A percentile compares a stretch with the other conserved stretches of the same genome.
These are phyloP conservation scores for Agrotis segetum DNA, from an alignment of 2,888 invertebrate genomes.

Conservation along the genomic window DNA sequence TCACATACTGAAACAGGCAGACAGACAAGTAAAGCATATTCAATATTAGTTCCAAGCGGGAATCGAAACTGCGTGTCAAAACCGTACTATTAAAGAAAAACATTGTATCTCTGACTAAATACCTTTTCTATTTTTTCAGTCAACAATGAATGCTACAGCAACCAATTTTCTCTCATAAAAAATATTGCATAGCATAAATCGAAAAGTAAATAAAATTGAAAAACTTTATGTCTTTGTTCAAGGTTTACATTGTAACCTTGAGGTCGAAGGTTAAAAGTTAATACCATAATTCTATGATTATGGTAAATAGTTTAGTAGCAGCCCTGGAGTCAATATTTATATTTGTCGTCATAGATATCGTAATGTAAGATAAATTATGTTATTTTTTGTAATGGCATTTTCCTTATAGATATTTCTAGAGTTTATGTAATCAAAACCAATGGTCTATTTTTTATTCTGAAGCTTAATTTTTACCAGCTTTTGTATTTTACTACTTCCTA, in stretches of 20 bases:
- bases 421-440: neutral
- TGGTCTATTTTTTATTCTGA: neutral
- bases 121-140: neutral
- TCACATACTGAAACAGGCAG: no score
- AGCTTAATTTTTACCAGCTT: no score
- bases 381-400: neutral
- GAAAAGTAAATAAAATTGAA: constrained; percentile 58
- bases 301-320: constrained; percentile 54
- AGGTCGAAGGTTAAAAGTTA: constrained; percentile 38
- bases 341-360: constrained; percentile 14
- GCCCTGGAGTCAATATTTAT: constrained; percentile 50
- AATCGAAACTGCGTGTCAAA: no score
- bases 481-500: no score
- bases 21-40: no score
- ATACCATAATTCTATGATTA: constrained; percentile 54
- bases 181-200: constrained; percentile 51
- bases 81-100: no score
- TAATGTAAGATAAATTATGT: neutral
- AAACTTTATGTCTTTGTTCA: constrained; percentile 48
- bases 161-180: constrained; percentile 32
- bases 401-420: neutral
- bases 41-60: no score
- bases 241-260: constrained; percentile 44
- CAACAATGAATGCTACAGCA: constrained; percentile 13
- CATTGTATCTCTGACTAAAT: no score